Evolutionary conservation across 2,113 vertebrate genomes (phyloP).

Genomic region (Ploceus nigricollis): DNA sequence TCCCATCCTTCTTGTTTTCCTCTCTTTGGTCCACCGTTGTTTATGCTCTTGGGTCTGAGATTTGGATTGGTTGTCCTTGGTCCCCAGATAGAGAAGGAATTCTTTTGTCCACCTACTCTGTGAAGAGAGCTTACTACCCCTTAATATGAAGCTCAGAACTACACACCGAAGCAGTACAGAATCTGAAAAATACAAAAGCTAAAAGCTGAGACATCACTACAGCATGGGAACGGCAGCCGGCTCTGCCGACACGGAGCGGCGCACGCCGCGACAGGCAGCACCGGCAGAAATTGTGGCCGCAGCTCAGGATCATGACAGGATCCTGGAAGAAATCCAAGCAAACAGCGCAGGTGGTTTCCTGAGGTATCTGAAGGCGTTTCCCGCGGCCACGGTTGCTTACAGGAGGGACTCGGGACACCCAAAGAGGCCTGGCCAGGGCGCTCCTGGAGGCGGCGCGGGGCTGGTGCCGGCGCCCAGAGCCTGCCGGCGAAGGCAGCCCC

Average conservation of each 20-base stretch:
- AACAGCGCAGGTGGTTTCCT: background rate
- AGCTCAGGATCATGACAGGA: background rate
- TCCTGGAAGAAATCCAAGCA: background rate
- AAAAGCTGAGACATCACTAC: background rate
- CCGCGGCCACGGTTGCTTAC: background rate
- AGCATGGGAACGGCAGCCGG: background rate
- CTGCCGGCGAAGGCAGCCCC: accelerated
- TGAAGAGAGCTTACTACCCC: background rate
- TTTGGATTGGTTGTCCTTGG: background rate
- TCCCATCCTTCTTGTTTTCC: background rate
- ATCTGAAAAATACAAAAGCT: background rate
- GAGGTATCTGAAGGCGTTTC: background rate
- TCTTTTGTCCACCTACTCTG: background rate
- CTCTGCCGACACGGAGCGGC: background rate
- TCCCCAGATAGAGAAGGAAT: background rate
- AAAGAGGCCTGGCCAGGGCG: accelerated
- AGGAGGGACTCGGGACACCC: accelerated
- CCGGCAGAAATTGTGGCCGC: background rate
- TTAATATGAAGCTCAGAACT: background rate
- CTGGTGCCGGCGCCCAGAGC: too few relatives aligned
- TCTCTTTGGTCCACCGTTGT: background rate
- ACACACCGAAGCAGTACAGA: background rate
- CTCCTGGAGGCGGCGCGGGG: background rate
- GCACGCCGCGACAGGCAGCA: background rate
- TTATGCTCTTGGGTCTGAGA: background rate